A percentile compares a stretch with the other conserved stretches of the same genome.
These are phyloP conservation scores for Gymnosoma rotundatum DNA, from an alignment of 2,888 invertebrate genomes.

Conservation along the genomic window DNA sequence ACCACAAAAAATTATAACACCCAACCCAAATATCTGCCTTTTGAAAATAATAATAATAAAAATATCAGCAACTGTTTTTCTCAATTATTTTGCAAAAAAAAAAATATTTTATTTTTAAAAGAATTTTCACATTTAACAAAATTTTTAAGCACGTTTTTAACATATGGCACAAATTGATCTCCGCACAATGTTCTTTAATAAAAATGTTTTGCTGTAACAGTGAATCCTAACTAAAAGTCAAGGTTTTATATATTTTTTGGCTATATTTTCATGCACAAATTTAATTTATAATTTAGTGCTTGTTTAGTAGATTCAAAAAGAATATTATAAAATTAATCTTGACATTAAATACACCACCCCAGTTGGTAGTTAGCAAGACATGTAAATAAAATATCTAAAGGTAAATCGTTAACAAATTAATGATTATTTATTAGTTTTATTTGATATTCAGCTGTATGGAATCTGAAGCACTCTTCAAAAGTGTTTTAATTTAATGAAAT, in stretches of 20 bases:
- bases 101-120: neutral
- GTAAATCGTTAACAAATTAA: neutral
- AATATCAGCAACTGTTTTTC: constrained; percentile 26
- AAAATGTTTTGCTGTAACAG: neutral
- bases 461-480: neutral
- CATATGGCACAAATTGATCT: neutral
- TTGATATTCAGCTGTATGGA: neutral
- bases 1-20: constrained; percentile 28
- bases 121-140: neutral
- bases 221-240: constrained; percentile 56
- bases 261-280: neutral
- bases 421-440: too few species aligned
- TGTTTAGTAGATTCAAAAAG: neutral
- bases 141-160: constrained; percentile 51
- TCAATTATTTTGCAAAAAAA: neutral
- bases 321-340: constrained; percentile 63
- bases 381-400: neutral
- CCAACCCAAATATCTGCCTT: constrained; percentile 32
- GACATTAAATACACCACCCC: constrained; percentile 63
- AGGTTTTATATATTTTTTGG: constrained; percentile 37
- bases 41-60: neutral
- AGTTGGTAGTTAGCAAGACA: constrained; percentile 32
- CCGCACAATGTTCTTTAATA: neutral
- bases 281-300: constrained; percentile 20
- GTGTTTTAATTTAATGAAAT: too few species aligned